Base-by-base conservation (phyloP, 2,797 vertebrate species). In the Centroberyx gerrardi region DNA sequence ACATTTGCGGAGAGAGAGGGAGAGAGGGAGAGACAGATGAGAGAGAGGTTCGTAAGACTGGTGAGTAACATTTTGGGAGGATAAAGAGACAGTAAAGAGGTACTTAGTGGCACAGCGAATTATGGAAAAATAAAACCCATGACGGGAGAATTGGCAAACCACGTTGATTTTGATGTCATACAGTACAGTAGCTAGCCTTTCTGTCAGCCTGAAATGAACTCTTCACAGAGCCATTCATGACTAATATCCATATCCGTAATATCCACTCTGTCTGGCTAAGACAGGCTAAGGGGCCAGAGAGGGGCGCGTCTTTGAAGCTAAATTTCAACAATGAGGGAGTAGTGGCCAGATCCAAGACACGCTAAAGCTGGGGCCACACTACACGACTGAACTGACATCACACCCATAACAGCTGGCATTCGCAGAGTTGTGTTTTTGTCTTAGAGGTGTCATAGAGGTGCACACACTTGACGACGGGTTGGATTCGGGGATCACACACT, bases 11-110 rank as follows among this genome's bases (percentile, higher is more conserved):
- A 55, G 12, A 28, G 38, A 44, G 49, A 51, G 22, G 22, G 17
- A 27, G 8, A 36, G n/a, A 33, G 53, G 8, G 17, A 56, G 31
- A 70, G 55, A 44, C 28, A 15, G 18, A 63, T 28, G 52, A 46
- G 28, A 65, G 9, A 65, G 29, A 62, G 14, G 8, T 83, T 46
- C 67, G 31, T 46, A 51, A 66, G 63, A 67, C 76, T 38, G 56
- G 65, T 31, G 40, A 68, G 46, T 38, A 52, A 71, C 40, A 53
- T 55, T 59, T 62, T 49, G 13, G 31, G n/a, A 60, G 58, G 15
- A 68, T 68, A 49, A 62, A 53, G 33, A 68, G 56, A 71, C 42
- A 48, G 33, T 68, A 40, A 61, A 73, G 55, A 61, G 46, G 5
- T 27, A 31, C 33, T 52, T 62, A 36, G 33, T 48, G 33, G 28